Evolutionary conservation across 2,113 vertebrate species (phyloP).

Genomic region (Ictidomys tridecemlineatus): DNA sequence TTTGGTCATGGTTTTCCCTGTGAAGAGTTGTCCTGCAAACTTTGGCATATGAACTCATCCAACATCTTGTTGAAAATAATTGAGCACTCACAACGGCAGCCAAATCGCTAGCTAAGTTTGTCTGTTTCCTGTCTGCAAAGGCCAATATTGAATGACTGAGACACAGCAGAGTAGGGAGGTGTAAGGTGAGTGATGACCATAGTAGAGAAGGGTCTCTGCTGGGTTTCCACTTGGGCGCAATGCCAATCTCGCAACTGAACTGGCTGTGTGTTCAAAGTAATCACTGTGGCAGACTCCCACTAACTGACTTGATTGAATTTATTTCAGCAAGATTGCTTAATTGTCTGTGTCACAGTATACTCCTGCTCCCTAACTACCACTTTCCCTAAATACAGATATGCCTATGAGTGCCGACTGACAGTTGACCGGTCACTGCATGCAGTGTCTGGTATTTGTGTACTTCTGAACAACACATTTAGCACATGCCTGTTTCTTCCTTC

Average conservation of each 20-base stretch:
- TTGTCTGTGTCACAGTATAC: background rate
- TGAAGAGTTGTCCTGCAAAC: background rate
- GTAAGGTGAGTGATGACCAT: background rate
- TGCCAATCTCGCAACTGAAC: background rate
- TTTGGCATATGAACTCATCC: background rate
- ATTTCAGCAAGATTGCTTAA: constrained; percentile 5
- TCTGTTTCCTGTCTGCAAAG: background rate
- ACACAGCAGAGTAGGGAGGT: background rate
- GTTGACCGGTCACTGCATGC: too few species aligned
- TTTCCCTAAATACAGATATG: background rate
- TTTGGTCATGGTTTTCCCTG: background rate
- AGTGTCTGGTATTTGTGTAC: background rate
- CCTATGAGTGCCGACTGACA: background rate
- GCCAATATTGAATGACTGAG: constrained; percentile 13
- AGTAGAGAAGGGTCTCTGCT: background rate
- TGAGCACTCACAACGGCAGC: background rate
- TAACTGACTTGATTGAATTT: background rate
- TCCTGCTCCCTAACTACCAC: background rate
- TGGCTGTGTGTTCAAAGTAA: background rate
- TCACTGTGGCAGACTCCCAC: constrained; percentile 18
- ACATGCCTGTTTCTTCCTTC: background rate
- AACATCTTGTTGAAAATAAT: constrained; percentile 48
- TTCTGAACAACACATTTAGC: background rate
- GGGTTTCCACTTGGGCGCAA: background rate
- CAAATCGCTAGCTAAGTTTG: constrained; percentile 21